These are phyloP conservation scores for Glandiceps talaboti DNA, from an alignment of 53 echinoderm and acorn worm species.

Conservation along the genomic window DNA sequence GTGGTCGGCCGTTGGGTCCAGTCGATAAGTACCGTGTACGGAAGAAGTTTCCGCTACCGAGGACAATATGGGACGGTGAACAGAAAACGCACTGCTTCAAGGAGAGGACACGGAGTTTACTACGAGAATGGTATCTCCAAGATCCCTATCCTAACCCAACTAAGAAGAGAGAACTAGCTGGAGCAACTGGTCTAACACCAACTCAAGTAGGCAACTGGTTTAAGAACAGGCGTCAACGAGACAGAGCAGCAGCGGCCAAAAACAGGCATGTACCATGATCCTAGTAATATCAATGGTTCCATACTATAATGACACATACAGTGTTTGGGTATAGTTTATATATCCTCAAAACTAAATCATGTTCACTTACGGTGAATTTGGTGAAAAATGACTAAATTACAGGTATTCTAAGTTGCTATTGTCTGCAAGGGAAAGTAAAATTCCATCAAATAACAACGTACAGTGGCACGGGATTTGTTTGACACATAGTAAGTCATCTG, in stretches of 20 bases:
- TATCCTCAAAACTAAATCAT: too few relatives aligned
- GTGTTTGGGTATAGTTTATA: too few relatives aligned
- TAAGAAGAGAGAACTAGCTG: slow-evolving; percentile 97
- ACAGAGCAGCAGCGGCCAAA: slow-evolving; percentile 96
- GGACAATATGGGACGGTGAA: slow-evolving; percentile 99
- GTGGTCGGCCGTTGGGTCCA: slow-evolving; percentile 91
- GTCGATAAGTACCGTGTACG: slow-evolving; percentile 99
- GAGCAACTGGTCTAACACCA: slow-evolving; percentile 97
- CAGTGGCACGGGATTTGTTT: too few relatives aligned
- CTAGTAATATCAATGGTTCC: neutral
- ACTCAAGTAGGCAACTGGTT: slow-evolving; percentile 99
- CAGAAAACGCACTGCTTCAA: slow-evolving; percentile 99
- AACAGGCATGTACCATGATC: slow-evolving; percentile 83
- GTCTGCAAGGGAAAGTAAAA: too few relatives aligned
- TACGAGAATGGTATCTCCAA: slow-evolving; percentile 97
- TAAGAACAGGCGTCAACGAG: slow-evolving; percentile 93
- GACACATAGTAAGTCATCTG: too few relatives aligned
- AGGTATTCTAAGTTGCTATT: too few relatives aligned
- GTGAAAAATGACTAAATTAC: too few relatives aligned
- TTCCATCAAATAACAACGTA: too few relatives aligned
- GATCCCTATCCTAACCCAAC: slow-evolving; percentile 99
- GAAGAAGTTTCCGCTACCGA: slow-evolving; percentile 98
- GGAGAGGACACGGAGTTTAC: slow-evolving; percentile 92
- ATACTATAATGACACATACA: too few relatives aligned
- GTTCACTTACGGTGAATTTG: too few relatives aligned